These are phyloP conservation scores for Hedychridium roseum DNA, from an alignment of 2,888 invertebrate genomes.

Conservation along the genomic window DNA sequence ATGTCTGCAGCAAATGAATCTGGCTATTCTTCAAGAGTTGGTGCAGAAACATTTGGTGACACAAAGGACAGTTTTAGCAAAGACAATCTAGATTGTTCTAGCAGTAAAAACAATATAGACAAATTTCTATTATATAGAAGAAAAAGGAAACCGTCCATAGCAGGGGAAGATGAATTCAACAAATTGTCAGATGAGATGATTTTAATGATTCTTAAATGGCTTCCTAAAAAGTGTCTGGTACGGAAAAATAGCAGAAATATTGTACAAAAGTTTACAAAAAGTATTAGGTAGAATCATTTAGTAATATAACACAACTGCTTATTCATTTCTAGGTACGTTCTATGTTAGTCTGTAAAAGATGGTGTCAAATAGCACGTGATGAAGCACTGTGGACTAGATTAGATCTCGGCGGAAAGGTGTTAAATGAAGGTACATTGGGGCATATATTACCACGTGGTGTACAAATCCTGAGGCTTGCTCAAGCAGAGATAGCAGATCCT, in stretches of 20 bases:
- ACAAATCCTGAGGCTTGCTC: constrained; percentile 78
- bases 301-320: constrained; percentile 4
- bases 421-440: constrained; percentile 76
- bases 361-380: constrained; percentile 81
- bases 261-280: not conserved
- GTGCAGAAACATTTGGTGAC: constrained; percentile 45
- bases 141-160: constrained; percentile 59
- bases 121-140: constrained; percentile 51
- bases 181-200: constrained; percentile 87
- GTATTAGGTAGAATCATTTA: not conserved
- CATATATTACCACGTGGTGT: constrained; percentile 81
- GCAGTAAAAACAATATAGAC: constrained; percentile 51
- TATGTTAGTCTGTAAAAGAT: constrained; percentile 71
- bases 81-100: constrained; percentile 45
- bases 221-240: constrained; percentile 83
- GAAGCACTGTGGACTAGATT: constrained; percentile 87
- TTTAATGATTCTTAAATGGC: constrained; percentile 81
- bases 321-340: constrained; percentile 58
- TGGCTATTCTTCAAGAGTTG: constrained; percentile 51
- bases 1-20: constrained; percentile 49
- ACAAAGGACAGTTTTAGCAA: constrained; percentile 44
- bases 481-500: constrained; percentile 76
- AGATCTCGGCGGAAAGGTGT: constrained; percentile 77
- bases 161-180: constrained; percentile 73
- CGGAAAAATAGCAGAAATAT: constrained; percentile 42